These are phyloP conservation scores for Eueremaeus valkanovi DNA, from an alignment of 2,888 invertebrate genomes.

Conservation along the genomic window DNA sequence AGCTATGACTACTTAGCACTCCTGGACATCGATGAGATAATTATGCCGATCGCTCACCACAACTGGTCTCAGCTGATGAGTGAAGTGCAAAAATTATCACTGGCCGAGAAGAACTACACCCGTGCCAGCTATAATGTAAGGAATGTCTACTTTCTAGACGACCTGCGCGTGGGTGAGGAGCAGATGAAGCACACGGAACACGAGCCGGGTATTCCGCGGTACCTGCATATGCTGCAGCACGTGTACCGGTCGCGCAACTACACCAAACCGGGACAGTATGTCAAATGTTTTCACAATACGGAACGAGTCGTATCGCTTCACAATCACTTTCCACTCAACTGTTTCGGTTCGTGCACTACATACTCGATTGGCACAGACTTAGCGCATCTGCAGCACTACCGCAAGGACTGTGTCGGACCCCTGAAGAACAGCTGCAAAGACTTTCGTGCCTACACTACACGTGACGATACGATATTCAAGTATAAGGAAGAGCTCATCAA, in stretches of 20 bases:
- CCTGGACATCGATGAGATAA: conserved; percentile 68
- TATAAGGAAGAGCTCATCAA: conserved; percentile 71
- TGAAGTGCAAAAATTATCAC: conserved; percentile 56
- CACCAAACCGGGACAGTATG: conserved; percentile 86
- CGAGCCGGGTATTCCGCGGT: conserved; percentile 54
- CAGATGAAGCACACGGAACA: conserved; percentile 46
- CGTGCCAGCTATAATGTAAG: conserved; percentile 79
- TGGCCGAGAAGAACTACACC: conserved; percentile 63
- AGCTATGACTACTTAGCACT: conserved; percentile 64
- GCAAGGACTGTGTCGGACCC: conserved; percentile 84
- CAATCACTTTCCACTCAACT: conserved; percentile 87
- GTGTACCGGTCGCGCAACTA: conserved; percentile 84
- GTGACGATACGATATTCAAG: conserved; percentile 82
- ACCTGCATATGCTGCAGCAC: conserved; percentile 91
- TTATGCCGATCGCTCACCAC: conserved; percentile 62
- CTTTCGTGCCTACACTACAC: conserved; percentile 72
- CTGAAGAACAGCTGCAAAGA: conserved; percentile 74
- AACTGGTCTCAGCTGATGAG: conserved; percentile 61
- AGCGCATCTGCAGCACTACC: conserved; percentile 88
- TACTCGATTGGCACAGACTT: conserved; percentile 74
- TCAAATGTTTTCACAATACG: conserved; percentile 90
- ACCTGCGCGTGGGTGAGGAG: conserved; percentile 63
- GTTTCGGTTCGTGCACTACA: conserved; percentile 73
- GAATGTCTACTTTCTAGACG: conserved; percentile 88
- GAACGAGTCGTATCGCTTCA: conserved; percentile 81